Base-by-base conservation (phyloP, 2,113 vertebrate genomes). In the Smithornis capensis region DNA sequence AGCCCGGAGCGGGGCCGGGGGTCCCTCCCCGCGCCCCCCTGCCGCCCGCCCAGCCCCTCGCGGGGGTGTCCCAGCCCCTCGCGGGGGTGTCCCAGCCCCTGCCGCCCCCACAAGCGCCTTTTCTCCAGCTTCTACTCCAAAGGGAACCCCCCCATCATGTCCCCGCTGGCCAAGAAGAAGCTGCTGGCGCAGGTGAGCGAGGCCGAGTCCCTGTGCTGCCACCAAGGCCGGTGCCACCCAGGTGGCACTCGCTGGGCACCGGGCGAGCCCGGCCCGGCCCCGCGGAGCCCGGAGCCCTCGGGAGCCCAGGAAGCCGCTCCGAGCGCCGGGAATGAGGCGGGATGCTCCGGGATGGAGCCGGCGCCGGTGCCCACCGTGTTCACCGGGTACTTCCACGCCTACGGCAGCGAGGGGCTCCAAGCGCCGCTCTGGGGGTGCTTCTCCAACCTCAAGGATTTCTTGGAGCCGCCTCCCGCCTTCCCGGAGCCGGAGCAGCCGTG, bases 161-260 rank as follows among this genome's bases (percentile, higher is more conserved):
- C 99, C 7, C 99, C 99, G 1, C 96, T 99, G 96, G 99, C 99
- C 97, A 99, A 99, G 81, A 99, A 99, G 93, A 99, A 99, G 92
- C 98, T 99, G 35, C 84, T 99, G 96, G 99, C 99, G 10, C 99
- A 99, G 96, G 99, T 98, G 55, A 99, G 98, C 96, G 78, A 97
- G 95, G 97, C 93, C 0, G 97, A 97, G 76, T 87, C 97, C 79
- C 83, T 95, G 93, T 96, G 31, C 67, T 90, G 96, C 55, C 96
- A 65, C 47, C 92, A 97, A 44, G 59, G 42, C 49, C 97, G 95
- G 2, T 84, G 96, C 33, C n/a, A n/a, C 40, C 94, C 83, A 0
- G 67, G 87, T 4, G 63, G 55, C 60, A n/a, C n/a, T n/a, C 68
- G 55, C 56, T 57, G 6, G 9, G 6, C 19, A 3, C 38, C 5